A percentile compares a stretch with the other conserved stretches of the same genome.
Conservation (phyloP, 2,113 vertebrate genomes). For the Cynocephalus volans region DNA sequence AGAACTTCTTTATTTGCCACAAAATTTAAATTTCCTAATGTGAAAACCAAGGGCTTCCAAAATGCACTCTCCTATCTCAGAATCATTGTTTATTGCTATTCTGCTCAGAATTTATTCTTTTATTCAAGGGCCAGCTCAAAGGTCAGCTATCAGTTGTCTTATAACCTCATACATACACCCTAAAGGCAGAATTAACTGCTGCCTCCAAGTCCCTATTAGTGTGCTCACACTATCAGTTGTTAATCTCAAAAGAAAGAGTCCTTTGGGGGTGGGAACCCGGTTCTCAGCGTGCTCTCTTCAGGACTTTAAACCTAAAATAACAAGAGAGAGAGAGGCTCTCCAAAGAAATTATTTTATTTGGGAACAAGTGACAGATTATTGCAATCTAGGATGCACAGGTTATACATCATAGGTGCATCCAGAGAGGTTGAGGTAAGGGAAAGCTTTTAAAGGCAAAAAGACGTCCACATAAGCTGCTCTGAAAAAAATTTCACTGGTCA, state of each 20-base stretch:
- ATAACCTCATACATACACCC: neutral
- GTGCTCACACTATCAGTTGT: neutral
- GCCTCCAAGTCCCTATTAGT: neutral
- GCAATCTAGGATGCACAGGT: neutral
- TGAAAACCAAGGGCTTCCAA: neutral
- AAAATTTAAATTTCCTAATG: neutral
- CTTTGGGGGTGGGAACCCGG: neutral
- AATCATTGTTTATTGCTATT: constrained; percentile 31
- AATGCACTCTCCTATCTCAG: neutral
- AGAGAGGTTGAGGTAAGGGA: neutral
- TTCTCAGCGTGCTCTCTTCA: neutral
- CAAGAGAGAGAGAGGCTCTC: neutral
- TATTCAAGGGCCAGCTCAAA: neutral
- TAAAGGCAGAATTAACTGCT: neutral
- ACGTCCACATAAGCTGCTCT: neutral
- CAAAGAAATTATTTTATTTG: neutral
- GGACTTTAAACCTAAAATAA: neutral
- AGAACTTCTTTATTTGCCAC: neutral
- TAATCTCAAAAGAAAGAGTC: neutral
- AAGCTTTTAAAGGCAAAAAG: neutral
- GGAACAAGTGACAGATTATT: neutral
- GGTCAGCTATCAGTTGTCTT: neutral
- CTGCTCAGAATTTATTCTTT: constrained; percentile 12
- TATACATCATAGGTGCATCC: neutral
- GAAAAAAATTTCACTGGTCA: neutral